Percentiles rank a stretch among this genome's conserved stretches.
Conservation (phyloP, 2,888 invertebrate species). For the Orthosia incerta region DNA sequence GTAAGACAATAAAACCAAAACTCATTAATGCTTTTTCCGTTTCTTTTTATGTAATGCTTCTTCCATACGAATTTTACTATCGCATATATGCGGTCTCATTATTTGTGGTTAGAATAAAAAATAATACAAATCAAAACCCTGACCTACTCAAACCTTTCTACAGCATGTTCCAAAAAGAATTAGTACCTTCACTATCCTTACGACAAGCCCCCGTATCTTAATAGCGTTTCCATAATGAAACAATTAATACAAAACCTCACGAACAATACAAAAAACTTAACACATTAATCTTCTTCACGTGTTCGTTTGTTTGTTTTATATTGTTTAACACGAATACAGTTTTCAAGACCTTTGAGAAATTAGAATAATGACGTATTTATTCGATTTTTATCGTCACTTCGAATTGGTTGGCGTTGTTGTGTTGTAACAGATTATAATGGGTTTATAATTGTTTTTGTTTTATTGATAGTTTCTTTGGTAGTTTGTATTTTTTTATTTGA, state of each 20-base stretch:
- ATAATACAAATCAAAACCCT: constrained; percentile 34
- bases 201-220: constrained; percentile 78
- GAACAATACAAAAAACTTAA: constrained; percentile 55
- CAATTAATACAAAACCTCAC: constrained; percentile 82
- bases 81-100: constrained; percentile 3
- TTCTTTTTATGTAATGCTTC: neutral
- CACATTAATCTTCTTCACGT: constrained; percentile 84
- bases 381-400: constrained; percentile 69
- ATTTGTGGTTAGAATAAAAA: neutral
- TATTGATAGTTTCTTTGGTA: neutral
- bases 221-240: constrained; percentile 82
- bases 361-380: constrained; percentile 70
- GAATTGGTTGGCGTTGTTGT: constrained; percentile 36
- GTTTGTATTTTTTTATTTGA: neutral
- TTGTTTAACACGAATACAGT: constrained; percentile 81
- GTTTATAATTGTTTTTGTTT: constrained; percentile 1
- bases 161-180: constrained; percentile 67
- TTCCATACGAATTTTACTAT: neutral
- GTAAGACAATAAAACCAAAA: neutral
- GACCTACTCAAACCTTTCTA: constrained; percentile 40
- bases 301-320: constrained; percentile 81
- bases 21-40: neutral
- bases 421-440: constrained; percentile 36
- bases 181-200: constrained; percentile 50
- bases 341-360: constrained; percentile 73